phyloP scores from a whole-genome alignment of 2,113 vertebrate species.

The Melanocharis versteri region DNA sequence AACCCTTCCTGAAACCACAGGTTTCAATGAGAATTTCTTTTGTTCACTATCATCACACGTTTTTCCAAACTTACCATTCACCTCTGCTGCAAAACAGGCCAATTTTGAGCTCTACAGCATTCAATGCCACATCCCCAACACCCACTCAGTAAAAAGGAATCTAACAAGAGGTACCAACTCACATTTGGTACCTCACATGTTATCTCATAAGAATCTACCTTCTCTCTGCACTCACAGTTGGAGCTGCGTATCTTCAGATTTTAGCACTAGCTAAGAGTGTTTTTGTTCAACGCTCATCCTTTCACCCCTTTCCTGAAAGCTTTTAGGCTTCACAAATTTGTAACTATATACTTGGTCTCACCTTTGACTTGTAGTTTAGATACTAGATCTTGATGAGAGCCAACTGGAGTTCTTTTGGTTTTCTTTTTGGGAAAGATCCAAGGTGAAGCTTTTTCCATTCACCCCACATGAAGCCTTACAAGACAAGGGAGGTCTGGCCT shows the following conservation, averaged over 20 bases:
- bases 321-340: neutral
- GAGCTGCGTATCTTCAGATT: neutral
- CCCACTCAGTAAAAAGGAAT: neutral
- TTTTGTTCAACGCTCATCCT: neutral
- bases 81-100: neutral
- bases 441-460: neutral
- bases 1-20: neutral
- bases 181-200: neutral
- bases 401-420: neutral
- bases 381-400: neutral
- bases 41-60: accelerated
- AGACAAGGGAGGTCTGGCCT: neutral
- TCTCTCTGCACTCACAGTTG: neutral
- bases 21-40: neutral
- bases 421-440: neutral
- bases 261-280: neutral
- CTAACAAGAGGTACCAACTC: neutral
- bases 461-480: neutral
- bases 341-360: neutral
- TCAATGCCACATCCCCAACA: neutral
- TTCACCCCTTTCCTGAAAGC: neutral
- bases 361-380: neutral
- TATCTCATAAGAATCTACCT: neutral
- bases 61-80: neutral
- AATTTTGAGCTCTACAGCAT: neutral